Evolutionary conservation across 2,797 vertebrate genomes (phyloP).

Genomic region (Fratercula arctica): DNA sequence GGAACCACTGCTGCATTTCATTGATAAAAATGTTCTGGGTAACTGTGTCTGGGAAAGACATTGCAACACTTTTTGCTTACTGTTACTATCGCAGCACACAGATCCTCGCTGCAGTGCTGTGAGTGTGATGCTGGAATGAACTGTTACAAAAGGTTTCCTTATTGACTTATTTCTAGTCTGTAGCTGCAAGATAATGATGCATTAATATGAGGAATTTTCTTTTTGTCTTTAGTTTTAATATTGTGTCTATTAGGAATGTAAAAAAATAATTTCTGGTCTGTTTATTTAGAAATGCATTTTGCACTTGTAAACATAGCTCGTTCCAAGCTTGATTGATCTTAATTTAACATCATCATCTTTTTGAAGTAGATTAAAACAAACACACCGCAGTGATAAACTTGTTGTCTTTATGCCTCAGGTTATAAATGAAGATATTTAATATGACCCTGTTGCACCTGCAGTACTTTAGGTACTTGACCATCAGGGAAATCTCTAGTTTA

Average conservation of each 20-base stretch:
- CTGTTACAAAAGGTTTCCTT: neutral
- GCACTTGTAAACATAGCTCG: neutral
- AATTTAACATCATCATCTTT: neutral
- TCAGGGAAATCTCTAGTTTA: neutral
- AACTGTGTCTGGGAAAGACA: neutral
- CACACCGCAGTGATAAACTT: neutral
- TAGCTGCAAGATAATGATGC: neutral
- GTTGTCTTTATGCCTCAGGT: neutral
- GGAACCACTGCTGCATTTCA: neutral
- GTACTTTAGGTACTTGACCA: neutral
- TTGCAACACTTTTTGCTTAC: neutral
- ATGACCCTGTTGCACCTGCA: neutral
- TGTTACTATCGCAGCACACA: neutral
- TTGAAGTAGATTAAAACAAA: neutral
- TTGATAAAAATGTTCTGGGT: conserved; percentile 12
- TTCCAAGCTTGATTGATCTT: neutral
- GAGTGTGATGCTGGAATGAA: neutral
- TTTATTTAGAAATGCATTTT: neutral
- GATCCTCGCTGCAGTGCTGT: accelerated
- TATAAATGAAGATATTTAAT: neutral
- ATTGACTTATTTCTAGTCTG: neutral
- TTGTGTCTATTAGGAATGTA: neutral
- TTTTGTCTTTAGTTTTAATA: neutral
- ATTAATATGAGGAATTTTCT: neutral
- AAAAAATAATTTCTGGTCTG: neutral